phyloP scores from a whole-genome alignment of 2,888 invertebrate species.

The Calameuta filiformis region DNA sequence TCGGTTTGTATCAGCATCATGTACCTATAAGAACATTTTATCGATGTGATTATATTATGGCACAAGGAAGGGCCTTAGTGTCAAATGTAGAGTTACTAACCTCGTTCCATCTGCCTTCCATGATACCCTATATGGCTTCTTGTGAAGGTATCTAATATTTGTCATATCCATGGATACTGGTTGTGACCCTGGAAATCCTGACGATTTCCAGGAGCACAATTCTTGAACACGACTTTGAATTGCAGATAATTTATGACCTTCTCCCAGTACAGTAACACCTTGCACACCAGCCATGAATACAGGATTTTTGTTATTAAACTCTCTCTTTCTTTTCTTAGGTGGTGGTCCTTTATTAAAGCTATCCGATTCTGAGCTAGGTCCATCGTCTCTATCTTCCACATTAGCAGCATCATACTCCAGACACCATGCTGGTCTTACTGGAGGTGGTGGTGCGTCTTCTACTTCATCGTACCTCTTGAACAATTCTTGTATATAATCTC shows the following conservation, averaged over 20 bases:
- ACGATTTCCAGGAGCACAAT: conserved; percentile 83
- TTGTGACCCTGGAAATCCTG: conserved; percentile 95
- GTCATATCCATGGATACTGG: conserved; percentile 94
- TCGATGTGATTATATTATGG: conserved; percentile 19
- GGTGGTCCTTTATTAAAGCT: conserved; percentile 12
- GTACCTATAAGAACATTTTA: conserved; percentile 72
- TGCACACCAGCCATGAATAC: conserved; percentile 89
- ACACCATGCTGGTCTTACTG: conserved; percentile 90
- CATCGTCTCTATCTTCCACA: conserved; percentile 44
- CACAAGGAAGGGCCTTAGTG: conserved; percentile 7
- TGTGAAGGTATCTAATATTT: conserved; percentile 80
- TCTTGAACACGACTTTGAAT: conserved; percentile 81
- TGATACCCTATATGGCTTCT: conserved; percentile 93
- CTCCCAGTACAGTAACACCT: conserved; percentile 79
- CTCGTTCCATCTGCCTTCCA: conserved; percentile 99
- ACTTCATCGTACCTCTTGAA: conserved; percentile 82
- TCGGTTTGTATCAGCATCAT: conserved; percentile 95
- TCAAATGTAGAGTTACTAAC: conserved; percentile 63
- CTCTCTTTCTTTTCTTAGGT: conserved; percentile 67
- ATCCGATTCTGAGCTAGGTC: conserved; percentile 31
- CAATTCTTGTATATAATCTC: conserved; percentile 91
- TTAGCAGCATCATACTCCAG: conserved; percentile 67
- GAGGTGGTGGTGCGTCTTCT: conserved; percentile 76
- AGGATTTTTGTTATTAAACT: conserved; percentile 71
- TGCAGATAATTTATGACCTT: conserved; percentile 71